Conservation (phyloP, 2,113 vertebrate genomes). For the zebrafish (Danio rerio) region DNA sequence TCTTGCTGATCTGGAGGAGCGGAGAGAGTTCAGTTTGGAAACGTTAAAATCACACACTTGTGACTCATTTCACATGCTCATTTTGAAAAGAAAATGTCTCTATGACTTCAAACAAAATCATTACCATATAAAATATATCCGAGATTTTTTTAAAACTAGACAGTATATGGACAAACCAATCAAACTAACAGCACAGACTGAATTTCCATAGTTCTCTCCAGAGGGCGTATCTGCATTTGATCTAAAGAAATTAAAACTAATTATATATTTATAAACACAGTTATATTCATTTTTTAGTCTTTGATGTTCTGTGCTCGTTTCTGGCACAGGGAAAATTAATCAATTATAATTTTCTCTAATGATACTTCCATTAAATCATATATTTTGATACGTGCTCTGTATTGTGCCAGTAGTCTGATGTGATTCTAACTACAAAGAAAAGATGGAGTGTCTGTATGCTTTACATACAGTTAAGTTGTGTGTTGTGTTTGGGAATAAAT, state of each 20-base stretch:
- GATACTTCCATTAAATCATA: constrained; percentile 68
- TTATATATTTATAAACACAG: constrained; percentile 78
- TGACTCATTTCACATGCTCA: constrained; percentile 20
- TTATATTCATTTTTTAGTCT: constrained; percentile 53
- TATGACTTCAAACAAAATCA: constrained; percentile 65
- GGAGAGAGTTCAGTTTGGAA: constrained; percentile 1
- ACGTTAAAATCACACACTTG: constrained; percentile 24
- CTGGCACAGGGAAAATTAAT: constrained; percentile 64
- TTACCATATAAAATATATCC: constrained; percentile 63
- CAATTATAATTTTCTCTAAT: constrained; percentile 64
- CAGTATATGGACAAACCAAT: constrained; percentile 61
- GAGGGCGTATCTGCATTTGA: constrained; percentile 72
- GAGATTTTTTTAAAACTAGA: constrained; percentile 65
- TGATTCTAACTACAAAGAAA: constrained; percentile 66
- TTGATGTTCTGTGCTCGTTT: constrained; percentile 63
- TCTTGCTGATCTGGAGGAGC: constrained; percentile 6
- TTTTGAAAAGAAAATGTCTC: constrained; percentile 30
- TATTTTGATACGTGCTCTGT: constrained; percentile 68
- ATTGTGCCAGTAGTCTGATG: constrained; percentile 68
- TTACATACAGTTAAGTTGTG: constrained; percentile 1
- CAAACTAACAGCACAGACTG: constrained; percentile 61
- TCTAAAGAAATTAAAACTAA: constrained; percentile 80
- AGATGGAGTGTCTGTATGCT: not conserved
- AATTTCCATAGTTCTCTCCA: constrained; percentile 64
- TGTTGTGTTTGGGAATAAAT: not conserved